Evolutionary conservation across 2,113 vertebrate species (phyloP).

Genomic region (Pterophyllum scalare): DNA sequence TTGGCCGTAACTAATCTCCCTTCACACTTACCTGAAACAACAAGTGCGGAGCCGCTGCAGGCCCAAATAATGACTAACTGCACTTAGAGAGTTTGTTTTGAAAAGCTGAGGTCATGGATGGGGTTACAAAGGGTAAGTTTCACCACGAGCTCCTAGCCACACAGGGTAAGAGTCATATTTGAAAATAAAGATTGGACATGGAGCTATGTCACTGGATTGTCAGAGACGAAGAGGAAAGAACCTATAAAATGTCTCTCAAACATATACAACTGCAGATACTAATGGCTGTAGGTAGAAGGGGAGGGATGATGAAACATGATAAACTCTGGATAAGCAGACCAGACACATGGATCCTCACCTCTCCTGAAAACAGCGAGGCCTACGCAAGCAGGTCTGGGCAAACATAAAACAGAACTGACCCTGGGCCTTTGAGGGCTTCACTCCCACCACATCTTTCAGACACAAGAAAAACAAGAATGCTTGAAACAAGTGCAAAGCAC

Average conservation of each 20-base stretch:
- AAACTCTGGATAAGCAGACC: conserved; percentile 42
- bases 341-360: conserved; percentile 41
- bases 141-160: conserved; percentile 26
- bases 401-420: conserved; percentile 75
- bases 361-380: conserved; percentile 44
- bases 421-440: conserved; percentile 36
- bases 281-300: not conserved
- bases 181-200: not conserved
- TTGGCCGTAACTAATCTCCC: conserved; percentile 1
- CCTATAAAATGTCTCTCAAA: conserved; percentile 24
- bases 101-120: conserved; percentile 57
- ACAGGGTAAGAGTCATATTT: conserved; percentile 20
- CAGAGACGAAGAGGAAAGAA: conserved; percentile 1
- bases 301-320: conserved; percentile 37
- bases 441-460: conserved; percentile 69
- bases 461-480: conserved; percentile 52
- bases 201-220: conserved; percentile 13
- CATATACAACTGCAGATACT: conserved; percentile 29
- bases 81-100: conserved; percentile 63
- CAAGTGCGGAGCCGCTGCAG: conserved; percentile 46
- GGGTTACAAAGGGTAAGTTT: conserved; percentile 56
- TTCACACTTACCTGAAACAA: conserved; percentile 44
- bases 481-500: conserved; percentile 38
- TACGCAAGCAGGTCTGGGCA: conserved; percentile 40
- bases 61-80: conserved; percentile 53